Base-by-base conservation (phyloP, 1,140 invertebrate species). In the Holotrichia oblita region DNA sequence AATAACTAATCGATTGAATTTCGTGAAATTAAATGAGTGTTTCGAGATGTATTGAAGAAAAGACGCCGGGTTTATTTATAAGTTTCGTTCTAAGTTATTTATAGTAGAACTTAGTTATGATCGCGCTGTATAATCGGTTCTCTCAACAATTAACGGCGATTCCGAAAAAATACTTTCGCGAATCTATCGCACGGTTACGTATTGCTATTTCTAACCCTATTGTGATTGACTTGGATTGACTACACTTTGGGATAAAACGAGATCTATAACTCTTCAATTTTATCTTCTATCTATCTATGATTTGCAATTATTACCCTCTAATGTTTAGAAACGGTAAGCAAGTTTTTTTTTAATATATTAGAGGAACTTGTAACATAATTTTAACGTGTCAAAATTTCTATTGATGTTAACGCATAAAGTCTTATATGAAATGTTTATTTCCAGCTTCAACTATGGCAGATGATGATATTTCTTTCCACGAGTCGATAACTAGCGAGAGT, bases 371-470 rank as follows among this genome's bases (percentile, higher is more conserved):
- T n/a, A n/a, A n/a, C n/a, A n/a, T n/a, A n/a, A n/a, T n/a, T n/a
- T n/a, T n/a, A n/a, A n/a, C n/a, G n/a, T n/a, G n/a, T n/a, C n/a
- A n/a, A n/a, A n/a, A n/a, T n/a, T n/a, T n/a, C n/a, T n/a, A n/a
- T n/a, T n/a, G 27, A 34, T 41, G n/a, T 74, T 41, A 41, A 40
- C n/a, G n/a, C n/a, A n/a, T n/a, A n/a, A 78, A 34, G 4, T 34
- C 27, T 34, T 34, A 8, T 14, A 41, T 12, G 22, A 24, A 27
- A 3, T 42, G 14, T 27, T 42, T 7, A 20, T 20, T 41, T 78
- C 17, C 64, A 69, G 59, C 34, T 44, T 14, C 10, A 76, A 55
- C 12, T 22, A 76, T 76, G 75, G 48, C 41, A 41, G 44, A 76
- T 55, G 75, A 76, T 7, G 41, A 48, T 76, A 20, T 24, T 73